Evolutionary conservation across 2,113 vertebrate genomes (phyloP).

Genomic region (Hystrix brachyura): DNA sequence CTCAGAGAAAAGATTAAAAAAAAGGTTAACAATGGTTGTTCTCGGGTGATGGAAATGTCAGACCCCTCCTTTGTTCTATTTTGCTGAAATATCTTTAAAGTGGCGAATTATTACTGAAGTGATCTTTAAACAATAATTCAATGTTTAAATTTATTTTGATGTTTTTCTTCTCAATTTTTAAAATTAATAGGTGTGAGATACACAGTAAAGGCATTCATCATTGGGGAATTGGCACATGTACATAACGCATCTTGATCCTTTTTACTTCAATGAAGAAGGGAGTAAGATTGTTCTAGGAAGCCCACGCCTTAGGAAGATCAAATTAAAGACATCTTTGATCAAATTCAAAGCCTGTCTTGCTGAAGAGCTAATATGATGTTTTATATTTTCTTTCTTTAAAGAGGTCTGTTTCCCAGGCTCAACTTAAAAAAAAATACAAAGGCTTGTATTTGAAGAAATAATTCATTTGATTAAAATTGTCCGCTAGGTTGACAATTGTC

Average conservation of each 20-base stretch:
- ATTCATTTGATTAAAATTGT: not conserved
- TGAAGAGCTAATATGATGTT: not conserved
- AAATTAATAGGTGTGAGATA: not conserved
- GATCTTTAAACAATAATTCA: not conserved
- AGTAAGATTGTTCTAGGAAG: not conserved
- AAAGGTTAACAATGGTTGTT: conserved; percentile 34
- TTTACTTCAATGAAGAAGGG: not conserved
- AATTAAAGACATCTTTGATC: conserved; percentile 27
- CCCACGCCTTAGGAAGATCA: not conserved
- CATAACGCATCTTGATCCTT: not conserved
- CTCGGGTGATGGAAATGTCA: conserved; percentile 19
- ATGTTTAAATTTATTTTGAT: conserved; percentile 17
- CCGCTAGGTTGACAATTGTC: not conserved
- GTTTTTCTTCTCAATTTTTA: not conserved
- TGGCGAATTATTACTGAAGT: not conserved
- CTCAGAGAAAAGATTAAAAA: not conserved
- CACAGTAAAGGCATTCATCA: not conserved
- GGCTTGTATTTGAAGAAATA: conserved; percentile 41
- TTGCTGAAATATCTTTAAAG: conserved; percentile 47
- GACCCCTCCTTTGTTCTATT: conserved; percentile 28
- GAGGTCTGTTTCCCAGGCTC: not conserved
- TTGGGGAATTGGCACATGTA: not conserved
- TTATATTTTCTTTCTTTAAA: conserved; percentile 32
- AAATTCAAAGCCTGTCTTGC: not conserved
- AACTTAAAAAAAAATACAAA: conserved; percentile 4